phyloP scores from a whole-genome alignment of 2,888 invertebrate genomes.

The Drosophila sordidula region DNA sequence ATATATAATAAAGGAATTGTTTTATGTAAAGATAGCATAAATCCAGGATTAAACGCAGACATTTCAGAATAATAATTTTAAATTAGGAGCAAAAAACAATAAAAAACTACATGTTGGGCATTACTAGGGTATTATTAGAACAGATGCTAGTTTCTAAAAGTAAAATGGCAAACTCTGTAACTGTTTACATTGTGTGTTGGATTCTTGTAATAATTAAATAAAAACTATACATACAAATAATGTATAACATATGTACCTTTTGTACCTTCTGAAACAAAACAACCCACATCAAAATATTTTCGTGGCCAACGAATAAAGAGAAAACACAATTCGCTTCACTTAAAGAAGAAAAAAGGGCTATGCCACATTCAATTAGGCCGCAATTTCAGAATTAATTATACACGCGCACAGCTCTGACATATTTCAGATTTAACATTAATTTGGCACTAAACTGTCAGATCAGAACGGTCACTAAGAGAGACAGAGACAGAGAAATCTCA shows the following conservation, averaged over 20 bases:
- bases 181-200: no score
- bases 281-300: constrained; percentile 34
- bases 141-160: no score
- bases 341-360: constrained; percentile 8
- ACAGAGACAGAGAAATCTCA: neutral
- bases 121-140: no score
- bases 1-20: no score
- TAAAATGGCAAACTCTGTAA: neutral
- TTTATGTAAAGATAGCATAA: no score
- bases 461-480: constrained; percentile 17
- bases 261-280: neutral
- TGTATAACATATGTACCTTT: neutral
- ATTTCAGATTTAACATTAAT: constrained; percentile 72
- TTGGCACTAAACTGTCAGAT: constrained; percentile 71
- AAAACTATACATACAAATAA: neutral
- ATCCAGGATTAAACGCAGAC: no score
- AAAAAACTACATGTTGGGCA: no score
- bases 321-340: constrained; percentile 32
- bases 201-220: neutral
- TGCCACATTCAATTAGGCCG: constrained; percentile 60
- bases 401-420: constrained; percentile 51
- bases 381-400: constrained; percentile 68
- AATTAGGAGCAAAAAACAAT: no score
- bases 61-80: no score
- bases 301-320: constrained; percentile 1